Conservation (phyloP, 2,797 vertebrate species). For the Anguilla megastoma region DNA sequence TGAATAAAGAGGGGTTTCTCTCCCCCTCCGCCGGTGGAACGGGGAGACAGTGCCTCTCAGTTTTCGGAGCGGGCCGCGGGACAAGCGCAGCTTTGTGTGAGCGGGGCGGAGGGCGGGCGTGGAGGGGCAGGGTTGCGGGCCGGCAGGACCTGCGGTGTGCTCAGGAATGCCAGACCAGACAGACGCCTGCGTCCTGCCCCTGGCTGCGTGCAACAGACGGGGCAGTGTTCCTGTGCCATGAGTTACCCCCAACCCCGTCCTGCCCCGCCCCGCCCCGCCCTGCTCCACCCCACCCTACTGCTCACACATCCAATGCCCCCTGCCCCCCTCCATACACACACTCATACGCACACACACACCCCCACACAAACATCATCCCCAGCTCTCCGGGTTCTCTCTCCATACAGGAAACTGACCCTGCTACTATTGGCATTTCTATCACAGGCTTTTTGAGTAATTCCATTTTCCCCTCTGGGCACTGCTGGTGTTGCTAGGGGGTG, state of each 20-base stretch:
- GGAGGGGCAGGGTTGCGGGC: slow-evolving; percentile 36
- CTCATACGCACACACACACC: neutral
- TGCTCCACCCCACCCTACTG: neutral
- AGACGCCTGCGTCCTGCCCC: slow-evolving; percentile 18
- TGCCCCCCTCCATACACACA: neutral
- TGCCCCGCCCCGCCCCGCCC: neutral
- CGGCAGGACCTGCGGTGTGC: slow-evolving; percentile 45
- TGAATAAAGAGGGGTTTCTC: slow-evolving; percentile 46
- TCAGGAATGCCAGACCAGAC: slow-evolving; percentile 51
- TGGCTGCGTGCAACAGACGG: slow-evolving; percentile 50
- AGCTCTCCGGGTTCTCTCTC: neutral
- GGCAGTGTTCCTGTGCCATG: slow-evolving; percentile 49
- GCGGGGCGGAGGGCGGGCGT: slow-evolving; percentile 5
- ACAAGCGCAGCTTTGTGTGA: slow-evolving; percentile 71
- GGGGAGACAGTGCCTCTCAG: slow-evolving; percentile 65
- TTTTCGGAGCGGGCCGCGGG: slow-evolving; percentile 46
- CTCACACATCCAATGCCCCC: slow-evolving; percentile 19
- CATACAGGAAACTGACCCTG: neutral
- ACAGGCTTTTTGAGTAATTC: neutral
- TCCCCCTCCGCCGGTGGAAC: slow-evolving; percentile 15
- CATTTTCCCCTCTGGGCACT: neutral
- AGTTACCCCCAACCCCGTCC: slow-evolving; percentile 17
- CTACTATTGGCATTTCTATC: neutral
- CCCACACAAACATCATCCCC: neutral
- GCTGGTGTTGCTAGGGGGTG: neutral